These are phyloP conservation scores for Protodeltote pygarga DNA, from an alignment of 2,888 invertebrate genomes.

Conservation along the genomic window DNA sequence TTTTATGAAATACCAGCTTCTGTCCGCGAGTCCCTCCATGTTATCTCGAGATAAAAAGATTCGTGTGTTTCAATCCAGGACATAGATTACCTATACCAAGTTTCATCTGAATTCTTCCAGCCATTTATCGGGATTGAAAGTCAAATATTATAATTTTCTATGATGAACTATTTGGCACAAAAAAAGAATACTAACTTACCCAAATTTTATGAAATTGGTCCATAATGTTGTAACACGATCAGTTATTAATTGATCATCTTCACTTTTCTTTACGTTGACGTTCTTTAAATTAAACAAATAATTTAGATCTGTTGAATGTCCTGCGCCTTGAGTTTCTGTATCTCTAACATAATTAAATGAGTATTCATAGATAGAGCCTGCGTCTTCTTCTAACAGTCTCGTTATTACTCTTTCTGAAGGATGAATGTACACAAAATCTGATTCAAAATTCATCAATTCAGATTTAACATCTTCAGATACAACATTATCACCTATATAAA, in stretches of 20 bases:
- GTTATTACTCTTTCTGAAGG: slow-evolving; percentile 70
- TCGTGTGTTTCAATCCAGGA: too few species aligned
- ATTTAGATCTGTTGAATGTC: slow-evolving; percentile 68
- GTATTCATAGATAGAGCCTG: slow-evolving; percentile 71
- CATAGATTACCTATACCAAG: too few species aligned
- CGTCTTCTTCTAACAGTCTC: slow-evolving; percentile 66
- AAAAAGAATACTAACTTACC: slow-evolving; percentile 57
- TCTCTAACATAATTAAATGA: slow-evolving; percentile 70
- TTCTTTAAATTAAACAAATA: slow-evolving; percentile 66
- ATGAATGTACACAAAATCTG: slow-evolving; percentile 74
- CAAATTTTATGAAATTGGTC: slow-evolving; percentile 79
- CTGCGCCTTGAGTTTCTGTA: slow-evolving; percentile 56
- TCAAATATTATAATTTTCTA: background rate
- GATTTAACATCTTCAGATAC: slow-evolving; percentile 57
- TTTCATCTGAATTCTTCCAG: too few species aligned
- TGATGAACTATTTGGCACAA: too few species aligned
- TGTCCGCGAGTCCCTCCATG: too few species aligned
- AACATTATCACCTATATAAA: slow-evolving; percentile 75
- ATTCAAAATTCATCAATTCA: slow-evolving; percentile 68
- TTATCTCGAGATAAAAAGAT: too few species aligned
- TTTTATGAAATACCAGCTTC: too few species aligned
- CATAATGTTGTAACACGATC: slow-evolving; percentile 72
- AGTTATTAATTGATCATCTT: slow-evolving; percentile 61
- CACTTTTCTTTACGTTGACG: slow-evolving; percentile 41
- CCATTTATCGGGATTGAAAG: too few species aligned